Evolutionary conservation across 2,888 invertebrate species (phyloP).

Genomic region (Sinotaia quadrata): DNA sequence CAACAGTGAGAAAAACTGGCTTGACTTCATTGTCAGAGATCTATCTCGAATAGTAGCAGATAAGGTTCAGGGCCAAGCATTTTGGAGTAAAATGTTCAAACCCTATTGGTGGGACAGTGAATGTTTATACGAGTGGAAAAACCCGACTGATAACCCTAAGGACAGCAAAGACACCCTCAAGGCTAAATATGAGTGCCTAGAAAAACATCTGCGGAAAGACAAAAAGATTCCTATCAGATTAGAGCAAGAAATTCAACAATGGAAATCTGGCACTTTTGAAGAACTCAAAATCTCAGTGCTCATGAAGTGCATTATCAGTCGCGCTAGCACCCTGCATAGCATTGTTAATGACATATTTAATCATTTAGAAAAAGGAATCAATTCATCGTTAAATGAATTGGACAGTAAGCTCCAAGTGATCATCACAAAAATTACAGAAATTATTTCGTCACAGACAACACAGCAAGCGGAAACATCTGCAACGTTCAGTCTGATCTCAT

Average conservation of each 20-base stretch:
- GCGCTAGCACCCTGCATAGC: too few species aligned
- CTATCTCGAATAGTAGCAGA: constrained; percentile 36
- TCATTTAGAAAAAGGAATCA: too few species aligned
- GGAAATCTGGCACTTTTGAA: constrained; percentile 31
- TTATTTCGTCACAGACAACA: too few species aligned
- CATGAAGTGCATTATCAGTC: too few species aligned
- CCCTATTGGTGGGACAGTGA: constrained; percentile 37
- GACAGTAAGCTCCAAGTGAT: too few species aligned
- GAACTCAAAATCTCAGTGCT: too few species aligned
- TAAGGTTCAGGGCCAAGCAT: constrained; percentile 36
- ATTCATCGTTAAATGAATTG: too few species aligned
- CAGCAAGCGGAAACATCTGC: too few species aligned
- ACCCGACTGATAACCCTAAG: constrained; percentile 39
- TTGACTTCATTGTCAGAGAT: constrained; percentile 37
- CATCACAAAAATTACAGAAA: too few species aligned
- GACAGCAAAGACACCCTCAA: constrained; percentile 38
- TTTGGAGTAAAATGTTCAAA: constrained; percentile 36
- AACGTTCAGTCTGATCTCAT: too few species aligned
- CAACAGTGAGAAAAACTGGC: constrained; percentile 38
- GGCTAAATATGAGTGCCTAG: constrained; percentile 33
- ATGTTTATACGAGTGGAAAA: constrained; percentile 32
- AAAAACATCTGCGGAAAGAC: constrained; percentile 29
- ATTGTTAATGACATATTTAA: too few species aligned
- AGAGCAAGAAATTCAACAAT: constrained; percentile 31
- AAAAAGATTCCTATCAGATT: constrained; percentile 29